These are phyloP conservation scores for Allobates femoralis DNA, from an alignment of 2,797 vertebrate genomes.

Conservation along the genomic window DNA sequence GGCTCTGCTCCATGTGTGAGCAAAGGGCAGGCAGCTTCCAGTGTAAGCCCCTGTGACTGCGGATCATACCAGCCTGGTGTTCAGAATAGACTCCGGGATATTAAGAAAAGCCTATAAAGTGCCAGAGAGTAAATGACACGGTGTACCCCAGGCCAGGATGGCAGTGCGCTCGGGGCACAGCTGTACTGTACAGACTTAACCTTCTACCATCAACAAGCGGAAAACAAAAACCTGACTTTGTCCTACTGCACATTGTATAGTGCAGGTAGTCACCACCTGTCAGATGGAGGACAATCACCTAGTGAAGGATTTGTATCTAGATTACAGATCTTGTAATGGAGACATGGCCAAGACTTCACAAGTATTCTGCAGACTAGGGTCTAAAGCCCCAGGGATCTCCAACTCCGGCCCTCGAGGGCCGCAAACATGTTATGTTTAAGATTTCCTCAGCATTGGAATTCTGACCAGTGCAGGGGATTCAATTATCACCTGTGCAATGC, in stretches of 20 bases:
- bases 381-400: too few relatives aligned
- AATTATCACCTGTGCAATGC: too few relatives aligned
- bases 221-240: not conserved
- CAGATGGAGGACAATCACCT: too few relatives aligned
- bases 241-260: not conserved
- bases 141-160: not conserved
- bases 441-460: too few relatives aligned
- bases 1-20: slow-evolving; percentile 43
- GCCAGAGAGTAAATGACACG: not conserved
- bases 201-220: too few relatives aligned
- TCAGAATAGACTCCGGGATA: slow-evolving; percentile 2
- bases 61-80: not conserved
- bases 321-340: too few relatives aligned
- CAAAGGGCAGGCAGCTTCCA: slow-evolving; percentile 52
- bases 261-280: not conserved
- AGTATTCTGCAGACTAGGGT: too few relatives aligned
- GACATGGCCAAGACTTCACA: too few relatives aligned
- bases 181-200: not conserved
- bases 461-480: too few relatives aligned
- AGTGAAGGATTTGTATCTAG: too few relatives aligned
- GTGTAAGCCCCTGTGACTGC: slow-evolving; percentile 13
- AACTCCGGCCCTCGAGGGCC: too few relatives aligned
- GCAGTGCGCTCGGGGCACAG: not conserved
- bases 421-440: too few relatives aligned
- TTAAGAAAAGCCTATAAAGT: not conserved